Evolutionary conservation across 1,140 invertebrate species (phyloP).

Genomic region (Neomicropteryx cornuta): DNA sequence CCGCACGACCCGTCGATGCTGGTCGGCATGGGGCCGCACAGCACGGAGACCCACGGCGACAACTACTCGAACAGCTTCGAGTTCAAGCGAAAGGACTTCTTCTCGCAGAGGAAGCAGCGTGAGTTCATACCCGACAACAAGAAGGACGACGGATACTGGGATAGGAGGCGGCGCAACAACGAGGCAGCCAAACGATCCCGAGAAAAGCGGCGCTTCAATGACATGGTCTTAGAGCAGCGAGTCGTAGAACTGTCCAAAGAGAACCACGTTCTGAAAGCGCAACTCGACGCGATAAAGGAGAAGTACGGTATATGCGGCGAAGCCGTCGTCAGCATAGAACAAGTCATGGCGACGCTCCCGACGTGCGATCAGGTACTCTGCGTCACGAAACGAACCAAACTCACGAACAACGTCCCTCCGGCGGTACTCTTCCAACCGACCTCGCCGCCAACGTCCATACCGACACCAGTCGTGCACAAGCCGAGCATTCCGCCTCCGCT

Average conservation of each 20-base stretch:
- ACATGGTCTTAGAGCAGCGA: conserved; percentile 90
- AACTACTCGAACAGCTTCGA: conserved; percentile 37
- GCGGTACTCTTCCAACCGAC: conserved; percentile 46
- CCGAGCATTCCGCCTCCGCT: conserved; percentile 21
- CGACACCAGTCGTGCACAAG: conserved; percentile 47
- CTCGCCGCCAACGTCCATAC: conserved; percentile 52
- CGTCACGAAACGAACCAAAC: conserved; percentile 68
- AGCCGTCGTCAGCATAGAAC: conserved; percentile 72
- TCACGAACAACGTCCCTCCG: conserved; percentile 29
- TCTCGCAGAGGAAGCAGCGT: conserved; percentile 82
- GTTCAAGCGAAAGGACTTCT: conserved; percentile 62
- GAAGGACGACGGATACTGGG: conserved; percentile 97
- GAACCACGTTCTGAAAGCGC: conserved; percentile 86
- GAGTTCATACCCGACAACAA: conserved; percentile 96
- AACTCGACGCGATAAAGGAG: conserved; percentile 84
- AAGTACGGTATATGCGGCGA: conserved; percentile 88
- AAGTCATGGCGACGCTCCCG: conserved; percentile 73
- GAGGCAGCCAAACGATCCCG: conserved; percentile 90
- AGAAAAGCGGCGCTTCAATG: conserved; percentile 91
- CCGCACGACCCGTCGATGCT: conserved; percentile 26
- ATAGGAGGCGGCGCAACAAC: conserved; percentile 87
- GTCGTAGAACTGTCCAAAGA: conserved; percentile 92
- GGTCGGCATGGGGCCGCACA: conserved; percentile 27
- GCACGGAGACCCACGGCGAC: conserved; percentile 28
- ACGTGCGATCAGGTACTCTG: conserved; percentile 72